phyloP scores from a whole-genome alignment of 2,888 invertebrate genomes.

The Dorcus hopei region DNA sequence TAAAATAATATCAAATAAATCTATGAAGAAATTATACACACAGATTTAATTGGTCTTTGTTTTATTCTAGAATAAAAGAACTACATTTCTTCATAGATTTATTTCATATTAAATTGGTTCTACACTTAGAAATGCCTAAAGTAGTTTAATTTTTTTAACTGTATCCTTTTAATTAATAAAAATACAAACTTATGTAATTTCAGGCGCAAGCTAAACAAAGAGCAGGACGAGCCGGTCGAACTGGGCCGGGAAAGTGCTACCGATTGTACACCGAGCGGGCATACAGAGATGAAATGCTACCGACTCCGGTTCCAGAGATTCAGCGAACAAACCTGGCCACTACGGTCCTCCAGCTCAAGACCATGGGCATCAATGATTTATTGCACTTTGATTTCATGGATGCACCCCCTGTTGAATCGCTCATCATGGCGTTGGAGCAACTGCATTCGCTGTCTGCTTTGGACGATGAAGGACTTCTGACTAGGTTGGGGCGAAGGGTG shows the following conservation, averaged over 20 bases:
- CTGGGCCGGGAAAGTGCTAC: constrained; percentile 97
- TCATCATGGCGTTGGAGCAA: constrained; percentile 96
- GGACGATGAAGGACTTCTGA: constrained; percentile 88
- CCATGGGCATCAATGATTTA: constrained; percentile 99
- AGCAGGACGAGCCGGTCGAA: constrained; percentile 94
- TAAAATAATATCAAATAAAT: no score
- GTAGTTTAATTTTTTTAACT: no score
- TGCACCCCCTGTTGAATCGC: constrained; percentile 95
- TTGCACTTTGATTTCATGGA: constrained; percentile 99
- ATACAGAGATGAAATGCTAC: constrained; percentile 97
- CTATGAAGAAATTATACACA: no score
- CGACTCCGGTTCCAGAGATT: constrained; percentile 97
- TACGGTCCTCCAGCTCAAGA: constrained; percentile 93
- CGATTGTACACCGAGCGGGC: constrained; percentile 97
- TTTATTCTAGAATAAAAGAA: no score
- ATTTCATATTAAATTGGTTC: no score
- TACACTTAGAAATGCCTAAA: no score
- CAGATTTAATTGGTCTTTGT: no score
- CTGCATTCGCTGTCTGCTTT: constrained; percentile 94
- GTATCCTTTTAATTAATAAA: no score
- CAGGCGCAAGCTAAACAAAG: constrained; percentile 96
- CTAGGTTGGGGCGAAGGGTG: constrained; percentile 74
- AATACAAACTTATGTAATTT: neutral
- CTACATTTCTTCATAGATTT: no score
- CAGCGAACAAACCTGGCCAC: constrained; percentile 97